Evolutionary conservation across 2,113 vertebrate genomes (phyloP).

Genomic region (Myotis davidii): DNA sequence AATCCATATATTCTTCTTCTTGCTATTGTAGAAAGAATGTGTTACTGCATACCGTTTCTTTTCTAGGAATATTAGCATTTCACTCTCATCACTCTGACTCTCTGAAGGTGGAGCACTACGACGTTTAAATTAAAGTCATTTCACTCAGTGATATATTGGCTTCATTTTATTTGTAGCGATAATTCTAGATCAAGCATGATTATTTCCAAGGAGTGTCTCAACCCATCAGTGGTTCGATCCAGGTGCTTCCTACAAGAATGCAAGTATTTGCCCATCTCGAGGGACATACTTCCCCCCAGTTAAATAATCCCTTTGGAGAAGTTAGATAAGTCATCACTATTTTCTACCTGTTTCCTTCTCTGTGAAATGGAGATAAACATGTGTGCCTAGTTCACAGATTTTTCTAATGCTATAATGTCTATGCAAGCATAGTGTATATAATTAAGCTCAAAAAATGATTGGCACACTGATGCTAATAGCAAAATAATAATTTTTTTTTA

Average conservation of each 20-base stretch:
- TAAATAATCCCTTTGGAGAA: not conserved
- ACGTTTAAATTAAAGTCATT: conserved; percentile 34
- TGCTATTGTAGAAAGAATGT: not conserved
- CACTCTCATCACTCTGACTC: not conserved
- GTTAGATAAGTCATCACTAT: not conserved
- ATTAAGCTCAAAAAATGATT: not conserved
- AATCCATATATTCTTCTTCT: not conserved
- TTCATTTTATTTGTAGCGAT: conserved; percentile 42
- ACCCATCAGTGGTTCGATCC: conserved; percentile 27
- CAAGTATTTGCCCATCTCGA: not conserved
- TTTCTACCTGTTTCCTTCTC: not conserved
- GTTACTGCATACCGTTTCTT: not conserved
- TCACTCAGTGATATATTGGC: not conserved
- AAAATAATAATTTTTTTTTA: not conserved
- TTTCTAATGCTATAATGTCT: not conserved
- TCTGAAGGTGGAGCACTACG: not conserved
- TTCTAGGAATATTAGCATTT: not conserved
- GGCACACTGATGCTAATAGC: not conserved
- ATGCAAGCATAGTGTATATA: not conserved
- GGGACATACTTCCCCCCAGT: not conserved
- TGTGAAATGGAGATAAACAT: not conserved
- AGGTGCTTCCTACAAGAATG: not conserved
- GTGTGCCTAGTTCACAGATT: not conserved
- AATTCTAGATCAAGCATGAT: not conserved
- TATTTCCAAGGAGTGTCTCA: conserved; percentile 17